Percentiles rank a stretch among this genome's conserved stretches.
These are phyloP conservation scores for Brachyhypopomus occidentalis DNA, from an alignment of 2,113 vertebrate species.

Conservation along the genomic window DNA sequence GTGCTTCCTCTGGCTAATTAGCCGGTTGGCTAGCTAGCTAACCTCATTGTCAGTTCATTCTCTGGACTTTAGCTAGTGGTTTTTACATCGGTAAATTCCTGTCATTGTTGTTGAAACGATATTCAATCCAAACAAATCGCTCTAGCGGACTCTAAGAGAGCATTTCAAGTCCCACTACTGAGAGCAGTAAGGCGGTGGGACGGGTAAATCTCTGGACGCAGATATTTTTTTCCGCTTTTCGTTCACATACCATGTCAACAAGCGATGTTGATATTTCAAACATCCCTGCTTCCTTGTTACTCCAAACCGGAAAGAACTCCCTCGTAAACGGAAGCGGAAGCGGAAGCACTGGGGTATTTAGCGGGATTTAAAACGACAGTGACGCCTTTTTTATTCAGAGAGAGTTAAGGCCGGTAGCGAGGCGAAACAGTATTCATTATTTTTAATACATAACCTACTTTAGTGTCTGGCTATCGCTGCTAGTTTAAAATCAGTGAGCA, in stretches of 20 bases:
- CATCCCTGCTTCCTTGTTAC: constrained; percentile 66
- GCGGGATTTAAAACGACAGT: constrained; percentile 75
- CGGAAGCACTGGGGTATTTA: constrained; percentile 58
- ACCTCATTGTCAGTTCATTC: background rate
- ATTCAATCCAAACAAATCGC: constrained; percentile 7
- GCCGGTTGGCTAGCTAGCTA: background rate
- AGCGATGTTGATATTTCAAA: constrained; percentile 60
- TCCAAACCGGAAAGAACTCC: constrained; percentile 72
- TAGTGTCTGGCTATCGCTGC: background rate
- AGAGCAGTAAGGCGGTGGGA: constrained; percentile 1
- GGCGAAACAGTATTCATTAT: too few relatives aligned
- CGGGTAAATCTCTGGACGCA: constrained; percentile 36
- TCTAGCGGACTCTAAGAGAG: background rate
- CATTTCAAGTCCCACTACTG: background rate
- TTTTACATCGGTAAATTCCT: constrained; percentile 7
- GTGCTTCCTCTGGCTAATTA: too few relatives aligned
- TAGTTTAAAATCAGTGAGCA: background rate
- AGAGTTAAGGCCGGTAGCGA: too few relatives aligned
- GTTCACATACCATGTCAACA: constrained; percentile 71
- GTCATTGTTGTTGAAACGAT: constrained; percentile 15
- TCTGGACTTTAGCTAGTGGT: constrained; percentile 20
- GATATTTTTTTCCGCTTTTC: constrained; percentile 61
- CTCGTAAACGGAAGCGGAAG: constrained; percentile 18
- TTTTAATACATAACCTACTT: background rate
- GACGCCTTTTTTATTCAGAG: constrained; percentile 7